Conservation (phyloP, 2,113 vertebrate genomes). For the Isurus oxyrinchus region DNA sequence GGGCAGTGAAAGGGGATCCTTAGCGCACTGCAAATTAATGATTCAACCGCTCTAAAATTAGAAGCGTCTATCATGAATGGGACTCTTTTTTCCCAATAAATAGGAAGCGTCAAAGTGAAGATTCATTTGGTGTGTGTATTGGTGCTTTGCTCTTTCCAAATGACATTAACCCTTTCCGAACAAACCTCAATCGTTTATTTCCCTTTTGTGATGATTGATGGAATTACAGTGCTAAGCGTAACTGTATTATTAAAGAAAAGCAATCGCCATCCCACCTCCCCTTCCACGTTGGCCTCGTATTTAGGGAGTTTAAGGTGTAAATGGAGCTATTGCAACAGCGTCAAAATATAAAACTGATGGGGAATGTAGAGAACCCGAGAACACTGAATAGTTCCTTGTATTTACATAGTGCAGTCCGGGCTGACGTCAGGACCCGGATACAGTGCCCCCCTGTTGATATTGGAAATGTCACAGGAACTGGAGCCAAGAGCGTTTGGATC, state of each 20-base stretch:
- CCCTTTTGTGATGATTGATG: background rate
- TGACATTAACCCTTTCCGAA: background rate
- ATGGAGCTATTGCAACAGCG: background rate
- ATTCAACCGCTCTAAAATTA: conserved; percentile 34
- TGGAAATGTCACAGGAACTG: conserved; percentile 32
- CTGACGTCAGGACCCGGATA: conserved; percentile 12
- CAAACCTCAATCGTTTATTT: background rate
- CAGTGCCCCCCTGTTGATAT: background rate
- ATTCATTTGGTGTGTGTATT: background rate
- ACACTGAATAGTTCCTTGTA: no score
- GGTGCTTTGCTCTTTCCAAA: background rate
- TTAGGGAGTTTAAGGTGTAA: background rate
- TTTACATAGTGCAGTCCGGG: background rate
- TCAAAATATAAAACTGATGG: background rate
- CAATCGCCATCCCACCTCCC: background rate
- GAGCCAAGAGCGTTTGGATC: background rate
- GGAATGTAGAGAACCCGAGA: background rate
- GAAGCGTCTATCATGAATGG: conserved; percentile 28
- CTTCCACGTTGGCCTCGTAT: background rate
- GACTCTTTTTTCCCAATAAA: background rate
- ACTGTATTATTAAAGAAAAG: background rate
- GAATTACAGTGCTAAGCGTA: background rate
- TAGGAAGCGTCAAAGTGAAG: background rate
- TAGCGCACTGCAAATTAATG: background rate
- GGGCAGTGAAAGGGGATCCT: conserved; percentile 3